These are phyloP conservation scores for Gobionotothen gibberifrons DNA, from an alignment of 2,797 vertebrate genomes.

Conservation along the genomic window DNA sequence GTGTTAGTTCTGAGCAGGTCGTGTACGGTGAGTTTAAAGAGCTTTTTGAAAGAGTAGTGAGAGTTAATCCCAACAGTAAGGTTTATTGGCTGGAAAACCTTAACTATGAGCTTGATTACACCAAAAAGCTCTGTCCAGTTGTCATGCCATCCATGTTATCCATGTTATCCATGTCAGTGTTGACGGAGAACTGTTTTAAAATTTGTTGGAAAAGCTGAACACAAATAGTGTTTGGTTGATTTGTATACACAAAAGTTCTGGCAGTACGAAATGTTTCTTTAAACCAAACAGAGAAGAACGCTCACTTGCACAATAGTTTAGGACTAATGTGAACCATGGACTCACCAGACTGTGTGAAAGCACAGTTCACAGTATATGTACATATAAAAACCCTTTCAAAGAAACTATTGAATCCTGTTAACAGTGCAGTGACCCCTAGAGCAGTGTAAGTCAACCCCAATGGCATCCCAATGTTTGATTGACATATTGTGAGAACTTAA, in stretches of 20 bases:
- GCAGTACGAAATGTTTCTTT: constrained; percentile 13
- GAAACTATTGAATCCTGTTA: background rate
- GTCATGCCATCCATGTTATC: background rate
- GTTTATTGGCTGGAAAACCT: background rate
- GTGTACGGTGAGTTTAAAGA: background rate
- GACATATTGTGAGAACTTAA: background rate
- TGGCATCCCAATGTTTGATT: background rate
- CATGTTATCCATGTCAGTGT: background rate
- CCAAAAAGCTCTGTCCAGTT: background rate
- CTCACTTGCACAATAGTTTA: constrained; percentile 21
- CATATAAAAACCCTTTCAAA: background rate
- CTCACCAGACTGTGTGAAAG: background rate
- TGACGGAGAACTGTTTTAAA: background rate
- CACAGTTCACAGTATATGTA: background rate
- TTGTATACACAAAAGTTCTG: background rate
- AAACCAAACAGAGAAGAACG: constrained; percentile 12
- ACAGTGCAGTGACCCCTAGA: background rate
- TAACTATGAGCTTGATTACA: background rate
- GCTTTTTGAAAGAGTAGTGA: background rate
- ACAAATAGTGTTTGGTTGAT: background rate
- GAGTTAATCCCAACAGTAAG: background rate
- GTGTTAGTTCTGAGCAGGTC: background rate
- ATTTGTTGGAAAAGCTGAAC: background rate
- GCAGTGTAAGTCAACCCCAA: background rate
- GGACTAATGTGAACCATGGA: constrained; percentile 5